Conservation (phyloP, 2,113 vertebrate species). For the Xyliphius kryptos region DNA sequence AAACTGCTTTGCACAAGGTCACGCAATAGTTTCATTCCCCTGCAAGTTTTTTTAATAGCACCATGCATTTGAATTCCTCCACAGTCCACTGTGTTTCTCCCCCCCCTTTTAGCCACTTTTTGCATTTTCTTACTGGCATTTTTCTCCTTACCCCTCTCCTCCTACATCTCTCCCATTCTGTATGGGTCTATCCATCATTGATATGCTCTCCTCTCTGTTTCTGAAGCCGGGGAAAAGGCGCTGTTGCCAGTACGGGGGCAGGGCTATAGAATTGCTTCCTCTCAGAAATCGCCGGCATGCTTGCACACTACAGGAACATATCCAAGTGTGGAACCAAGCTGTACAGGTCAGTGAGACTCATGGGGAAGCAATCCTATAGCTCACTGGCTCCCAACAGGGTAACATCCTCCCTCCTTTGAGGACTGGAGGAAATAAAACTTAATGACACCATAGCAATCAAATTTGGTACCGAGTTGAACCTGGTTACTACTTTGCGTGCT, state of each 20-base stretch:
- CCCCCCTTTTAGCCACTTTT: no score
- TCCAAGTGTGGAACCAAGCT: conserved; percentile 70
- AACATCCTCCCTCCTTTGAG: neutral
- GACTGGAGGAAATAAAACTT: neutral
- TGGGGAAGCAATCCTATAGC: conserved; percentile 69
- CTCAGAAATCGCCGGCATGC: conserved; percentile 68
- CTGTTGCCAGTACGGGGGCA: conserved; percentile 61
- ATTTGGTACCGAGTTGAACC: no score
- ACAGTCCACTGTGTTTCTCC: no score
- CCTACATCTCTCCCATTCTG: conserved; percentile 7
- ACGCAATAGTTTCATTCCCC: no score
- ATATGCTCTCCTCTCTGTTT: conserved; percentile 56
- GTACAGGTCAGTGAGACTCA: conserved; percentile 72
- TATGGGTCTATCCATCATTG: no score
- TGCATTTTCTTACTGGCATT: conserved; percentile 12
- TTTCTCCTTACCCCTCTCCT: neutral
- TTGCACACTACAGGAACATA: conserved; percentile 72
- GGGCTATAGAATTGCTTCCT: conserved; percentile 71
- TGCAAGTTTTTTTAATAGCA: no score
- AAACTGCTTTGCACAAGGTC: no score
- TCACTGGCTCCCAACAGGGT: conserved; percentile 24
- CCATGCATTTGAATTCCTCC: no score
- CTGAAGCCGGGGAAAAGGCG: conserved; percentile 68
- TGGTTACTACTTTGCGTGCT: no score
- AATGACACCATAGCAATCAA: conserved; percentile 13